Evolutionary conservation across 2,113 vertebrate genomes (phyloP), one percentile per base, ranked within the genome.

Genomic region (Ictalurus furcatus): DNA sequence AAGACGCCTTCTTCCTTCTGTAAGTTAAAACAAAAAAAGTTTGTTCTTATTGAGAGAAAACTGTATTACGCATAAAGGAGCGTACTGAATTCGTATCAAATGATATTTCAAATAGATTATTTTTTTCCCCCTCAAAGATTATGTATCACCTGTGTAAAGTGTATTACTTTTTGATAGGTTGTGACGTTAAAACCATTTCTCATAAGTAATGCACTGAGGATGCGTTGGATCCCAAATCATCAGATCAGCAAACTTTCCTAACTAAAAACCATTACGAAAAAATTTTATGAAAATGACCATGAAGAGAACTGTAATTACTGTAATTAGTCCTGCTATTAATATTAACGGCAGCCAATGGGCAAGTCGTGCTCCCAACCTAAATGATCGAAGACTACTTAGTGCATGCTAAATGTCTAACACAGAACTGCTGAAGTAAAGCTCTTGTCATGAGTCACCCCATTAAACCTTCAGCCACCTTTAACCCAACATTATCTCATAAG

Each of bases 381-480:
- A 69, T 67, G 61, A n/a, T n/a, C 2, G 30, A 82, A 2, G 44
- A 48, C 34, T 28, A 88, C 25, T 56, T 34, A 37, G 80, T 5
- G 56, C 54, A 59, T 30, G n/a, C 80, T 19, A 21, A 84, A 84
- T 19, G 13, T 23, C 40, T 48, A 83, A 61, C 17, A 81, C 11
- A 63, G 9, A n/a, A 23, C 4, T 83, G 61, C 37, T 76, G 6
- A 59, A 76, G 58, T 16, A 63, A 61, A 61, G 58, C 58, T 61
- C 56, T 82, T 14, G 56, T 40, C 67, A 67, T 85, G 71, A 73
- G 67, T 28, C 30, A 65, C 40, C 86, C 74, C 65, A 84, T 88
- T 88, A 90, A 85, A 82, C 56, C n/a, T 76, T 59, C 54, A 84
- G 78, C 69, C 37, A 67, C 65, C 87, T 88, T 85, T 88, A 76